Percentiles rank a stretch among this genome's conserved stretches.
phyloP scores from a whole-genome alignment of 2,113 vertebrate species.

The Siniperca knerii region DNA sequence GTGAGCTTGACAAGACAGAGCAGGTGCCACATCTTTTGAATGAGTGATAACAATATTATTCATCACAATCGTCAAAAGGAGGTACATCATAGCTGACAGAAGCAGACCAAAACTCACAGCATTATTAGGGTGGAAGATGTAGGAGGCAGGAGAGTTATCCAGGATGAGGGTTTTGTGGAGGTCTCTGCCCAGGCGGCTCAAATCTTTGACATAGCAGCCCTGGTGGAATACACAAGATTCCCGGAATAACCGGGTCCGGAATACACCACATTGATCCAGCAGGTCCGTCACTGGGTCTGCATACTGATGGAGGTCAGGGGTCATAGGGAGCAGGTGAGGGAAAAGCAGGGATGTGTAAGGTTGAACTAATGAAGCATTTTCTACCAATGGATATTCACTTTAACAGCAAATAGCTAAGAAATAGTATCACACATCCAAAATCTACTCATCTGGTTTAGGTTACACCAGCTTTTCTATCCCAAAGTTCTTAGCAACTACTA shows the following conservation, averaged over 20 bases:
- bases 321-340: slow-evolving; percentile 2
- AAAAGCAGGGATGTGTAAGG: slow-evolving; percentile 1
- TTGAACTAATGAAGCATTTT: slow-evolving; percentile 35
- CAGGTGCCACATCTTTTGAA: not conserved
- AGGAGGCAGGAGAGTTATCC: slow-evolving; percentile 93
- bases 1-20: not conserved
- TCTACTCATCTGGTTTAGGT: not conserved
- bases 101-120: slow-evolving; percentile 84
- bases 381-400: not conserved
- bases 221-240: slow-evolving; percentile 95
- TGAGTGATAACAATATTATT: not conserved
- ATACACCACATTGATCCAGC: slow-evolving; percentile 88
- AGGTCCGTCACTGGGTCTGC: slow-evolving; percentile 93
- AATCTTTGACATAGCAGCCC: slow-evolving; percentile 93
- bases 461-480: not conserved
- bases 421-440: not conserved
- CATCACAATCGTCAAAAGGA: not conserved
- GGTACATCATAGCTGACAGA: not conserved
- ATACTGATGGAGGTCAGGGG: slow-evolving; percentile 79
- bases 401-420: not conserved
- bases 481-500: not conserved
- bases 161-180: slow-evolving; percentile 91
- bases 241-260: slow-evolving; percentile 89
- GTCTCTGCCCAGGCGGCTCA: slow-evolving; percentile 90
- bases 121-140: slow-evolving; percentile 94